Base-by-base conservation (phyloP, 2,888 invertebrate genomes). In the Vanessa cardui region DNA sequence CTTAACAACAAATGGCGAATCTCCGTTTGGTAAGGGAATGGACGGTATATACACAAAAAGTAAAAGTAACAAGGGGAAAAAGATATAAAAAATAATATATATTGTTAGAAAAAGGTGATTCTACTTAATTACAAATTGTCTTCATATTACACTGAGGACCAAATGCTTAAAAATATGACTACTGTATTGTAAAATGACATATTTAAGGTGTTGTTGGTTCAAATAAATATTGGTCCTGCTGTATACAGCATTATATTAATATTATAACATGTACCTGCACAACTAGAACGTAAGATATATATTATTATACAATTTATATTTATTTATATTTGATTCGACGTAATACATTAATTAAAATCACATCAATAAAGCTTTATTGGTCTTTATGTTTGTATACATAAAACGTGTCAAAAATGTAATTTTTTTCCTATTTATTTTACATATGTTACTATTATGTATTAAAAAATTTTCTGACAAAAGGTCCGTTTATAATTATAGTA, bases 11-110 rank as follows among this genome's bases (percentile, higher is more conserved):
- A 93, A 93, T 69, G 77, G 80, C 21, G 77, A 84, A 71, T 78
- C 88, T 47, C 93, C 93, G 1, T 93, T 87, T 66, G 93, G 93
- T 0, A 91, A 89, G 82, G 92, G 92, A 63, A 80, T 90, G 76
- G 92, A 88, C 1, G 92, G 92, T 9, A 76, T 92, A 46, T 84
- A 87, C 70, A 76, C 83, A 12, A 90, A 90, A 73, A 83, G 78
- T 62, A 89, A 85, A 77, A 85, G 82, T 66, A 81, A 79, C 74
- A 78, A 74, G 73, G 72, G 68, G 52, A 66, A 76, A 74, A 72
- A 75, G 3, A 63, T 62, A 67, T 56, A 59, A 72, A 68, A 64
- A 63, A 64, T 31, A 20, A 26, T 31, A 26, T 31, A 45, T 21
- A 62, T 68, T 49, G 33, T 63, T 9, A 46, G 7, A 8, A n/a